phyloP scores from a whole-genome alignment of 1,140 invertebrate species.

The Ladona fulva region DNA sequence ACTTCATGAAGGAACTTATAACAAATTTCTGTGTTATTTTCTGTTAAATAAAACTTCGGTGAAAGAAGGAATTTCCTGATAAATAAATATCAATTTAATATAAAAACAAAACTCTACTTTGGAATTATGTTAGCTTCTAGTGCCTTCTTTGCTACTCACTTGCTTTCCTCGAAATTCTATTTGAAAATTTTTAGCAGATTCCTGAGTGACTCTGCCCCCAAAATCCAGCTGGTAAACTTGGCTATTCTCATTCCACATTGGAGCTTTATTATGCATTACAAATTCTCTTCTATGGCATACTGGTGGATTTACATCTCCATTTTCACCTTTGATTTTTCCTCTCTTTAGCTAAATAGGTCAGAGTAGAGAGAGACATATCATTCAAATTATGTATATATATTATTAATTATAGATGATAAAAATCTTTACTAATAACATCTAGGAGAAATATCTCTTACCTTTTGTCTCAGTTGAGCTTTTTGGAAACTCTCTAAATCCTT shows the following conservation, averaged over 20 bases:
- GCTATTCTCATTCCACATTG: conserved; percentile 98
- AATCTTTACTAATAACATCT: not conserved
- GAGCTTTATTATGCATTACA: conserved; percentile 97
- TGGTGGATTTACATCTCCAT: not conserved
- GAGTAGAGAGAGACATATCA: not conserved
- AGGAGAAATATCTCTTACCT: conserved; percentile 50
- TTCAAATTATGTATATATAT: no score
- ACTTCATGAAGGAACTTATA: no score
- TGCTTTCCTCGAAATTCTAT: conserved; percentile 96
- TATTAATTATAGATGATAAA: not conserved
- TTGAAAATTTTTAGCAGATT: conserved; percentile 99
- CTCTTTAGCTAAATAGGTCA: conserved; percentile 47
- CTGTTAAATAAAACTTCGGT: no score
- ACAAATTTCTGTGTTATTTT: no score
- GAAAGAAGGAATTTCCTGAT: no score
- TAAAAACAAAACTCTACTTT: no score
- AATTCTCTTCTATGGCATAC: conserved; percentile 57
- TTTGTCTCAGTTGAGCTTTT: conserved; percentile 86
- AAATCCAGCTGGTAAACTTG: conserved; percentile 99
- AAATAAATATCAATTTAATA: no score
- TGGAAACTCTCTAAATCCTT: conserved; percentile 88
- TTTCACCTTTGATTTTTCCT: conserved; percentile 34
- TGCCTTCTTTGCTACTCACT: conserved; percentile 45
- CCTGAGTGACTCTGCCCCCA: conserved; percentile 97
- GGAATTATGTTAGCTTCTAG: no score